These are phyloP conservation scores for Chrysomallon squamiferum DNA, from an alignment of 1,140 invertebrate species.

Conservation along the genomic window DNA sequence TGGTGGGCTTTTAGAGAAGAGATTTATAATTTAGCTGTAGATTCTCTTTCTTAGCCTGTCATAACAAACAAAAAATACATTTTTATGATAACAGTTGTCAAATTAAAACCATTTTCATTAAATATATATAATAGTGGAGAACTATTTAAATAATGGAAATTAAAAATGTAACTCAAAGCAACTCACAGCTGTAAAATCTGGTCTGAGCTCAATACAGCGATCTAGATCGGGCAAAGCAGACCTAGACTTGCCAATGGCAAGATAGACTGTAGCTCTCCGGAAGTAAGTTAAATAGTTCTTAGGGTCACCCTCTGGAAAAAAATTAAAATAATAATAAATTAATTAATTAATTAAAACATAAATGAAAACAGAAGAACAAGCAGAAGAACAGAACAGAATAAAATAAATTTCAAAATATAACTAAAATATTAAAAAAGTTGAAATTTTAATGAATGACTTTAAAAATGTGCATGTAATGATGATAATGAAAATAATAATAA, in stretches of 20 bases:
- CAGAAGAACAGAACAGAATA: not conserved
- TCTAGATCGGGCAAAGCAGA: constrained; percentile 93
- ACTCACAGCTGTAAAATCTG: constrained; percentile 85
- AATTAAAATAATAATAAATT: constrained; percentile 11
- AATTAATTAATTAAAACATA: no score
- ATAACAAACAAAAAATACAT: no score
- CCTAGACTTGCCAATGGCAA: constrained; percentile 95
- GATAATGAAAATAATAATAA: no score
- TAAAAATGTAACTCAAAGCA: constrained; percentile 8
- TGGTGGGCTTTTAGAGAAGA: no score
- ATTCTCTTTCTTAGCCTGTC: no score
- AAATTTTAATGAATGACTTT: no score
- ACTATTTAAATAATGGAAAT: no score
- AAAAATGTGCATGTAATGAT: no score
- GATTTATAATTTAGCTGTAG: no score
- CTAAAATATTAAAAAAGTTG: not conserved
- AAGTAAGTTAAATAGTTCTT: constrained; percentile 90
- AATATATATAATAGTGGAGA: no score
- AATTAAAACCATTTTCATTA: no score
- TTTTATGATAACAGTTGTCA: no score
- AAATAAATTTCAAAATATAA: not conserved
- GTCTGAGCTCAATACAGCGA: constrained; percentile 89
- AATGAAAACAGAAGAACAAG: not conserved
- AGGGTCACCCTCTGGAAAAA: constrained; percentile 87
- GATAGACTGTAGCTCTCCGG: constrained; percentile 89